phyloP scores from a whole-genome alignment of 1,140 invertebrate species.

The Ericerus pela region DNA sequence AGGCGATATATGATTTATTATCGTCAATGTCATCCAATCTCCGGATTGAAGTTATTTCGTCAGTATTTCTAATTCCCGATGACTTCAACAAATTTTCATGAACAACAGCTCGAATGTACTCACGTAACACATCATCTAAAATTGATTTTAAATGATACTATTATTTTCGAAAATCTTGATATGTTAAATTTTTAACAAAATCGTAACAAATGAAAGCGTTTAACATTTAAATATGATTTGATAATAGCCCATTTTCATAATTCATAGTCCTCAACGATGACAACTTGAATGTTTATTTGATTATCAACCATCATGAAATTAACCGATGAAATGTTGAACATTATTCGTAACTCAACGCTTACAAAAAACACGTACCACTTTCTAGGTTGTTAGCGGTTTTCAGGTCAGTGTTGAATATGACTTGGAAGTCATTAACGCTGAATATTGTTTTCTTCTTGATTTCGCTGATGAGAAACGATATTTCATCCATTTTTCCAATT shows the following conservation, averaged over 20 bases:
- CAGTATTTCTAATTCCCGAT: slow-evolving; percentile 10
- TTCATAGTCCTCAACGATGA: too few relatives aligned
- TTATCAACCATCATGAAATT: too few relatives aligned
- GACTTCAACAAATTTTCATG: slow-evolving; percentile 15
- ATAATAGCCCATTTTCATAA: too few relatives aligned
- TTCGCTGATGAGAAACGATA: too few relatives aligned
- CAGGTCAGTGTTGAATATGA: slow-evolving; percentile 17
- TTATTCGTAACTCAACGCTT: slow-evolving; percentile 5
- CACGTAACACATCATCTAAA: slow-evolving; percentile 17
- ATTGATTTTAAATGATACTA: too few relatives aligned
- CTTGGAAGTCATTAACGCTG: slow-evolving; percentile 17
- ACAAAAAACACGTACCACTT: slow-evolving; percentile 16
- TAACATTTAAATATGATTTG: too few relatives aligned
- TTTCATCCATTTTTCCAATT: too few relatives aligned
- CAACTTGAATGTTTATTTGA: too few relatives aligned
- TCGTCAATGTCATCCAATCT: slow-evolving; percentile 7
- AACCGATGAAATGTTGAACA: neutral
- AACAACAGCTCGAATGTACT: slow-evolving; percentile 17
- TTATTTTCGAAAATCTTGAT: too few relatives aligned
- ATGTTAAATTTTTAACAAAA: too few relatives aligned
- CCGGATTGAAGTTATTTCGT: slow-evolving; percentile 13
- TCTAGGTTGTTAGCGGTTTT: slow-evolving; percentile 17
- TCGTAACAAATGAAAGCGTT: too few relatives aligned
- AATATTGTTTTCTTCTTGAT: slow-evolving; percentile 13
- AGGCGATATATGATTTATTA: slow-evolving; percentile 2